phyloP scores from a whole-genome alignment of 1,140 invertebrate species.

The Steinernema feltiae region DNA sequence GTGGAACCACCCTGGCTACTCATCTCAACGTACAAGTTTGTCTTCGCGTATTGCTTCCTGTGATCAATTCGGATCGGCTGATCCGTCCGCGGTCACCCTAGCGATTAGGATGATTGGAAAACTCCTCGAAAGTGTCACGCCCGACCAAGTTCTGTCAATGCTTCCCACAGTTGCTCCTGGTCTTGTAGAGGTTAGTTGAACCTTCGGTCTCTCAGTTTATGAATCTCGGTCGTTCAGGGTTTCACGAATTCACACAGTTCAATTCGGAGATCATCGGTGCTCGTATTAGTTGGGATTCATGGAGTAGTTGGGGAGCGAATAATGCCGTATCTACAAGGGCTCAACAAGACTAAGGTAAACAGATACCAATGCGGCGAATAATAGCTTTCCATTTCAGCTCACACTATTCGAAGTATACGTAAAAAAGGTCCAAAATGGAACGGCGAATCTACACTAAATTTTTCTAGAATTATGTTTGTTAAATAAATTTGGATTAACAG shows the following conservation, averaged over 20 bases:
- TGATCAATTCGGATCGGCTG: slow-evolving; percentile 71
- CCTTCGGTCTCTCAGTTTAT: slow-evolving; percentile 40
- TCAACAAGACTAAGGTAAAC: slow-evolving; percentile 78
- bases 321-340: slow-evolving; percentile 66
- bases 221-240: slow-evolving; percentile 65
- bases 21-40: slow-evolving; percentile 69
- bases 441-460: slow-evolving; percentile 41
- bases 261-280: slow-evolving; percentile 84
- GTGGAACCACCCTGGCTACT: slow-evolving; percentile 69
- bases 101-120: slow-evolving; percentile 87
- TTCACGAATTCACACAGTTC: slow-evolving; percentile 80
- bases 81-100: slow-evolving; percentile 77
- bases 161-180: slow-evolving; percentile 77
- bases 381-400: slow-evolving; percentile 58
- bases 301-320: slow-evolving; percentile 74
- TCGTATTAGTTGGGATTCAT: slow-evolving; percentile 87
- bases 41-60: slow-evolving; percentile 69
- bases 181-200: slow-evolving; percentile 68
- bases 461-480: too few species aligned
- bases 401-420: slow-evolving; percentile 72
- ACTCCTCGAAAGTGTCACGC: slow-evolving; percentile 69
- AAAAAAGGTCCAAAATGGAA: slow-evolving; percentile 61
- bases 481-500: too few species aligned
- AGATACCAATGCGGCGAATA: slow-evolving; percentile 26
- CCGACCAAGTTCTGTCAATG: slow-evolving; percentile 66